phyloP scores from a whole-genome alignment of 2,888 invertebrate genomes.

The Entomobrya proxima region DNA sequence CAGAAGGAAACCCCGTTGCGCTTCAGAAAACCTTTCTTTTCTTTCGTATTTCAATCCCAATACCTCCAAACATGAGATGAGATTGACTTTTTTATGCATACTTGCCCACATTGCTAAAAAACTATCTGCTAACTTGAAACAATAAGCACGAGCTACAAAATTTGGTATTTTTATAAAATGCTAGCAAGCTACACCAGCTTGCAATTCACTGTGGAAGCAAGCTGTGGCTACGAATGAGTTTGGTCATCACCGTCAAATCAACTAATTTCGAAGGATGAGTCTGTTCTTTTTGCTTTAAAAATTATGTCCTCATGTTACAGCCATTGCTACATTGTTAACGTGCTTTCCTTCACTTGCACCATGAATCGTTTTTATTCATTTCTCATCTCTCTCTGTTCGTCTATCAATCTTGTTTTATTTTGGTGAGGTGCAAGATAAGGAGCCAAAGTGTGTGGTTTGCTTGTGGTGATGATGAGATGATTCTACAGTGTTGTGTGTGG shows the following conservation, averaged over 20 bases:
- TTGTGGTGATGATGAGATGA: neutral
- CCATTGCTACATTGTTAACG: neutral
- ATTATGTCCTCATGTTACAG: neutral
- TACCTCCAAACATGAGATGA: conserved; percentile 7
- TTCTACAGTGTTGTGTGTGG: no score
- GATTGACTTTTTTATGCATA: conserved; percentile 45
- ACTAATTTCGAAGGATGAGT: conserved; percentile 54
- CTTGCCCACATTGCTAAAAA: conserved; percentile 47
- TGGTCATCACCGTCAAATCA: conserved; percentile 28
- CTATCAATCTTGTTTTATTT: conserved; percentile 44
- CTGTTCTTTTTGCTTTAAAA: conserved; percentile 21
- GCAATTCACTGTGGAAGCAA: conserved; percentile 1
- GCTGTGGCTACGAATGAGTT: conserved; percentile 35
- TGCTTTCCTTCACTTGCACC: neutral
- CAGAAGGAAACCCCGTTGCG: conserved; percentile 46
- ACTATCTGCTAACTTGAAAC: conserved; percentile 34
- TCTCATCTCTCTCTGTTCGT: conserved; percentile 33
- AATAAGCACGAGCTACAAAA: conserved; percentile 61
- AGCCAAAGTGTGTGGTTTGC: neutral
- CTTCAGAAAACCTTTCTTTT: neutral
- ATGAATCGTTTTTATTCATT: neutral
- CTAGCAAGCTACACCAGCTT: neutral
- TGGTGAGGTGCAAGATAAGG: neutral
- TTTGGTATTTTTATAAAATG: neutral
- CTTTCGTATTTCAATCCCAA: neutral